phyloP scores from a whole-genome alignment of 1,140 invertebrate genomes.

The Cardiocondyla obscurior region DNA sequence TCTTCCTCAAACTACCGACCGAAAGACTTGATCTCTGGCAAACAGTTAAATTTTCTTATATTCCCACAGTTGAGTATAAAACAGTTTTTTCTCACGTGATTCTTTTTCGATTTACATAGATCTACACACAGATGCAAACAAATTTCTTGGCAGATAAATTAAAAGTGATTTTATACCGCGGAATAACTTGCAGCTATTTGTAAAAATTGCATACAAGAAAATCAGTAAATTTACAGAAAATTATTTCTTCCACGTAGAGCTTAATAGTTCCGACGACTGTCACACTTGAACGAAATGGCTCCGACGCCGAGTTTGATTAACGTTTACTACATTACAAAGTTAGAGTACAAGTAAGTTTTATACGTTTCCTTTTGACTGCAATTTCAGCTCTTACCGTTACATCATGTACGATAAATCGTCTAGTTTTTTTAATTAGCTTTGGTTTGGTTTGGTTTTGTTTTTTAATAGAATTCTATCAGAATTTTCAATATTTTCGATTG shows the following conservation, averaged over 20 bases:
- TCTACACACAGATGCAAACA: not conserved
- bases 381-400: constrained; percentile 36
- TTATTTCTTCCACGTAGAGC: constrained; percentile 58
- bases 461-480: not conserved
- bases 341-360: constrained; percentile 32
- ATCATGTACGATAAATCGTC: not conserved
- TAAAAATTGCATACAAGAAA: constrained; percentile 50
- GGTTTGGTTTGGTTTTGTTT: not conserved
- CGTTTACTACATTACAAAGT: constrained; percentile 50
- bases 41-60: constrained; percentile 39
- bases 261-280: constrained; percentile 59
- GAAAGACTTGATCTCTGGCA: constrained; percentile 12
- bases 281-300: constrained; percentile 33
- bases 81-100: constrained; percentile 42
- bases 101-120: constrained; percentile 28
- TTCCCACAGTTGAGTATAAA: constrained; percentile 5
- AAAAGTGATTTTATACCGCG: constrained; percentile 23
- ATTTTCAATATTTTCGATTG: not conserved
- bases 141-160: constrained; percentile 55
- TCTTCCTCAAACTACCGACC: constrained; percentile 9
- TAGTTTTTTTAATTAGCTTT: not conserved
- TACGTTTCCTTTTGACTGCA: constrained; percentile 22
- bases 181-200: not conserved
- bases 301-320: constrained; percentile 50
- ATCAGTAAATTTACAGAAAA: constrained; percentile 46